Conservation (phyloP, 2,888 invertebrate species). For the Drosophila eohydei region DNA sequence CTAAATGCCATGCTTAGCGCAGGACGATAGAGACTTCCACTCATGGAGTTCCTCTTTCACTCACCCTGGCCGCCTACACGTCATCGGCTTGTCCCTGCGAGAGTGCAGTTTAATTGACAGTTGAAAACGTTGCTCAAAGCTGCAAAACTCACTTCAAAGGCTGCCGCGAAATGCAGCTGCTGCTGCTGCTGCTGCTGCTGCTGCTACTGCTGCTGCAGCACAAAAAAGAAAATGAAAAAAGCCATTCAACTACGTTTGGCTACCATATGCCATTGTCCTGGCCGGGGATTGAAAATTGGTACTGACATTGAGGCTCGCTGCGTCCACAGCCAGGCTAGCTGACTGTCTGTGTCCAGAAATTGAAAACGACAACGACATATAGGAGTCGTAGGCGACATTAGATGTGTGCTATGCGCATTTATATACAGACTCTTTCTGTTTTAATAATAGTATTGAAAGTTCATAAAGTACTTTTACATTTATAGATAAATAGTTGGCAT, state of each 20-base stretch:
- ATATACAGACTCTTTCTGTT: background rate
- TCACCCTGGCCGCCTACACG: conserved; percentile 11
- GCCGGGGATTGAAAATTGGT: conserved; percentile 10
- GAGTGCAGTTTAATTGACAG: conserved; percentile 71
- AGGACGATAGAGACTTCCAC: conserved; percentile 16
- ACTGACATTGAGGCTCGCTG: conserved; percentile 1
- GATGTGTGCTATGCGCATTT: background rate
- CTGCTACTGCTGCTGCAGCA: background rate
- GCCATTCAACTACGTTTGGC: conserved; percentile 33
- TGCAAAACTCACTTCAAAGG: conserved; percentile 63
- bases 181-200: background rate
- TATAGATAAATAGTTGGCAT: too few relatives aligned
- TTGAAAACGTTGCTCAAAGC: conserved; percentile 61
- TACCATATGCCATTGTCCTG: conserved; percentile 56
- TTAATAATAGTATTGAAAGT: too few relatives aligned
- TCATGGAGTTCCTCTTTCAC: background rate
- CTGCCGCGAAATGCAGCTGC: conserved; percentile 43
- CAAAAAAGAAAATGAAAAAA: conserved; percentile 17
- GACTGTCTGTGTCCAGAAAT: conserved; percentile 3
- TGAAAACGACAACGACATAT: conserved; percentile 10
- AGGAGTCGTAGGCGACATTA: conserved; percentile 9
- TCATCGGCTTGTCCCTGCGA: conserved; percentile 56
- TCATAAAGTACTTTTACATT: background rate
- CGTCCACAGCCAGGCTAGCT: background rate
- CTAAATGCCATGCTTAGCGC: conserved; percentile 59